Base-by-base conservation (phyloP, 1,140 invertebrate species). In the Drosophila oshimai region DNA sequence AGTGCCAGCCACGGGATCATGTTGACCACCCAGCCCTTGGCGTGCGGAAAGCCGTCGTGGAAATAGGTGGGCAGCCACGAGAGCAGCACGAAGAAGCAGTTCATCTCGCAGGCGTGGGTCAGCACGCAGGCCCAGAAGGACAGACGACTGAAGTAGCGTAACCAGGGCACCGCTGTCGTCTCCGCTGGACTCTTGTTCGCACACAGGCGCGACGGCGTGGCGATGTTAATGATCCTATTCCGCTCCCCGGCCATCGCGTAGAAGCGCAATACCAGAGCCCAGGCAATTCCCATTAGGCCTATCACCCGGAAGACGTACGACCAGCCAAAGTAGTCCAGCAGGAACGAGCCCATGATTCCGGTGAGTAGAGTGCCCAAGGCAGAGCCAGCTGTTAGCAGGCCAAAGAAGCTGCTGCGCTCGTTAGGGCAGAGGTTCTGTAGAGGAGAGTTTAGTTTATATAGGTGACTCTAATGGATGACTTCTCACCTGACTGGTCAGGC, bases 31-130 rank as follows among this genome's bases (percentile, higher is more conserved):
- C 94, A 92, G 68, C 94, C 93, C 87, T 94, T 94, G 29, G 93
- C 93, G 55, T 93, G 92, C 5, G 94, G 94, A 79, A 93, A 95
- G 12, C 92, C 95, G 79, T 96, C 95, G 87, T 95, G 94, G 77
- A 96, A 96, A 89, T 95, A 96, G 22, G 94, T 95, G 37, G 95
- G 95, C 80, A 96, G 92, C 95, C 95, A 96, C 9, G 94, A 95
- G 17, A 96, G 91, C 53, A 96, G 89, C 51, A 95, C 94, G 80
- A 95, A 95, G 88, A 95, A 96, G 70, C 94, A 94, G 91, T 95
- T 95, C 86, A 94, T 95, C 91, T 95, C 94, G 90, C 94, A 95
- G 68, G 95, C 94, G 90, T 96, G 95, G 44, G 94, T 94, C 72
- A 95, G 91, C 2, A 95, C 92, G 69, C 91, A 95, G 74, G 91